These are phyloP conservation scores for Micrasema minimum DNA, from an alignment of 1,140 invertebrate species.

Conservation along the genomic window DNA sequence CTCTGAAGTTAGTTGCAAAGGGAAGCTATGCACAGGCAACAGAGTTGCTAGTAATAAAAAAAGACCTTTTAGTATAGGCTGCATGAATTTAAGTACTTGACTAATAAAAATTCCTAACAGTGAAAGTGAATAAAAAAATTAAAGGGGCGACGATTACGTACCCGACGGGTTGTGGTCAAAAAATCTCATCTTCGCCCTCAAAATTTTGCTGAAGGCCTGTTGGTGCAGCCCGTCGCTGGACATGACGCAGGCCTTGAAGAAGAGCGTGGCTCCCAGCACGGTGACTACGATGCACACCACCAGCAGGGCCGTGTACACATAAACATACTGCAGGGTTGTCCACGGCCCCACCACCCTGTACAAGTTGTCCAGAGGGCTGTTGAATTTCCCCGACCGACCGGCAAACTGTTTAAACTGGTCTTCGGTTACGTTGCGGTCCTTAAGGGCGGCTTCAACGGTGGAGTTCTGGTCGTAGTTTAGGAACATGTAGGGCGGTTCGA, in stretches of 20 bases:
- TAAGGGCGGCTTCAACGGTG: background rate
- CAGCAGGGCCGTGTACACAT: slow-evolving; percentile 56
- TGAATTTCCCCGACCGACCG: background rate
- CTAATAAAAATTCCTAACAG: too few relatives aligned
- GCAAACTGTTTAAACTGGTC: slow-evolving; percentile 16
- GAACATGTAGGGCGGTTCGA: slow-evolving; percentile 40
- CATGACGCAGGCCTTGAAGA: slow-evolving; percentile 77
- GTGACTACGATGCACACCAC: slow-evolving; percentile 58
- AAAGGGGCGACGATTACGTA: too few relatives aligned
- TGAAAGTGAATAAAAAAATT: too few relatives aligned
- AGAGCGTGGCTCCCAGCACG: slow-evolving; percentile 67
- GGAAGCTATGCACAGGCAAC: too few relatives aligned
- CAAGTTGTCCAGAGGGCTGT: background rate
- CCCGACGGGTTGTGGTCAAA: slow-evolving; percentile 81
- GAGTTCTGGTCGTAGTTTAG: slow-evolving; percentile 32
- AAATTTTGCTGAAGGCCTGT: slow-evolving; percentile 76
- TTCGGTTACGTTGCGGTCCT: slow-evolving; percentile 18
- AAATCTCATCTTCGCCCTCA: slow-evolving; percentile 78
- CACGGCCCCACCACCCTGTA: slow-evolving; percentile 33
- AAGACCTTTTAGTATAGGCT: too few relatives aligned
- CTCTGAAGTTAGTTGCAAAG: too few relatives aligned
- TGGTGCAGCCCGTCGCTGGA: slow-evolving; percentile 79
- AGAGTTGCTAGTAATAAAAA: too few relatives aligned
- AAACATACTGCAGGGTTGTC: slow-evolving; percentile 53
- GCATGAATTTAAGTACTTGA: too few relatives aligned